Percentiles rank a stretch among this genome's conserved stretches.
Conservation (phyloP, 1,140 invertebrate species). For the Conus betulinus region DNA sequence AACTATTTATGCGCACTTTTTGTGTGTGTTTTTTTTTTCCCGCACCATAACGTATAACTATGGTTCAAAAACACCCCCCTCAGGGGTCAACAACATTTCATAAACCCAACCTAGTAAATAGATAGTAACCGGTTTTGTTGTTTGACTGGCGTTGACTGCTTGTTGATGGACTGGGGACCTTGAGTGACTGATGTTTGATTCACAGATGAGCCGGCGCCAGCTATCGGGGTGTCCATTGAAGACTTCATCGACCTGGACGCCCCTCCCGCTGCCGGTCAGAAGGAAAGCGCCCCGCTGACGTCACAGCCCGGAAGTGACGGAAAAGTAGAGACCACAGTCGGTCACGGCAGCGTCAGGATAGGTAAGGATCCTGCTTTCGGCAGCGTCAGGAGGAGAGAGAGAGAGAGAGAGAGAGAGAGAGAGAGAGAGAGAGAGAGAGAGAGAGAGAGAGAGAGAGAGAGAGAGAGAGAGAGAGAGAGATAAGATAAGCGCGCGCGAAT, state of each 20-base stretch:
- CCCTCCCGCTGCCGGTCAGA: not conserved
- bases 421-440: too few species aligned
- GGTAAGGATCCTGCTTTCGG: not conserved
- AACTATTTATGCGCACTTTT: too few species aligned
- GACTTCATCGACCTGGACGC: slow-evolving; percentile 29
- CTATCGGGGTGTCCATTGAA: slow-evolving; percentile 25
- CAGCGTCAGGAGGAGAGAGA: not conserved
- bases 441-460: too few species aligned
- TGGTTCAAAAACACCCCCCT: too few species aligned
- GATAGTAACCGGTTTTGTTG: too few species aligned
- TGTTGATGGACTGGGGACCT: too few species aligned
- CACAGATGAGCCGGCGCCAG: not conserved
- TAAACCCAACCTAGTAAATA: not conserved
- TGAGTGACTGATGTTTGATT: not conserved
- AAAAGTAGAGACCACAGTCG: not conserved
- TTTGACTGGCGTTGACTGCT: too few species aligned
- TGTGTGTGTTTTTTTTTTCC: too few species aligned
- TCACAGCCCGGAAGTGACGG: slow-evolving; percentile 16
- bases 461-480: too few species aligned
- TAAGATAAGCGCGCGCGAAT: too few species aligned
- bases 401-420: too few species aligned
- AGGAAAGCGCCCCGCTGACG: not conserved
- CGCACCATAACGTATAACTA: too few species aligned
- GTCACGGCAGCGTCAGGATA: not conserved
- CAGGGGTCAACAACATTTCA: not conserved